A percentile compares a stretch with the other conserved stretches of the same genome.
phyloP scores from a whole-genome alignment of 2,888 invertebrate species.

The Plebejus argus region DNA sequence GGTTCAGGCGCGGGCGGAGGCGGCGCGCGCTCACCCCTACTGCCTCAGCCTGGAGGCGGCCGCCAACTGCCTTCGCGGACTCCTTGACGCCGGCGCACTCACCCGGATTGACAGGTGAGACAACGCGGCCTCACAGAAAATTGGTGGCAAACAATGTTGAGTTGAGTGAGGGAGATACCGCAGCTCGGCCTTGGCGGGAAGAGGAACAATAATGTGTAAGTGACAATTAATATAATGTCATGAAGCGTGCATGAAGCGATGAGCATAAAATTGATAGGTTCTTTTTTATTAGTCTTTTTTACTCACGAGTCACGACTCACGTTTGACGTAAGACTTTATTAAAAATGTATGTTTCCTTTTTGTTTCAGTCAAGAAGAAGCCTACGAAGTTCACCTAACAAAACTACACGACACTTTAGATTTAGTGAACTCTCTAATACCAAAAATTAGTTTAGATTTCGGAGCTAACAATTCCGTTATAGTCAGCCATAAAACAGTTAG shows the following conservation, averaged over 20 bases:
- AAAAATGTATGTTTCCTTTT: neutral
- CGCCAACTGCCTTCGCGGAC: conserved; percentile 79
- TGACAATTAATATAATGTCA: too few species aligned
- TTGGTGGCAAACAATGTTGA: neutral
- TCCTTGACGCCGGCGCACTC: conserved; percentile 66
- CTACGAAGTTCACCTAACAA: conserved; percentile 52
- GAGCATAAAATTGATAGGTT: too few species aligned
- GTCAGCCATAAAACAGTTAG: conserved; percentile 37
- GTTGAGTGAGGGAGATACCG: neutral
- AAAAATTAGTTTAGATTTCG: conserved; percentile 52
- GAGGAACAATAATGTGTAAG: too few species aligned
- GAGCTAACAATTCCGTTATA: conserved; percentile 55
- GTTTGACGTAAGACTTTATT: neutral
- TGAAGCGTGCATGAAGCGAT: too few species aligned
- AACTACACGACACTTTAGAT: conserved; percentile 50
- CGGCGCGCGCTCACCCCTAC: conserved; percentile 83
- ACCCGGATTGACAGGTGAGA: conserved; percentile 54
- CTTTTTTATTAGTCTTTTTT: too few species aligned
- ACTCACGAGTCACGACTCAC: neutral
- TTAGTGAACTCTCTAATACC: conserved; percentile 58
- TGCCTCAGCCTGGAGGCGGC: conserved; percentile 86
- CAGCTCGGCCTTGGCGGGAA: neutral
- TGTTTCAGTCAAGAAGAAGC: conserved; percentile 53
- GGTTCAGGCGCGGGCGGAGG: conserved; percentile 82
- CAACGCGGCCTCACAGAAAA: neutral